Base-by-base conservation (phyloP, 1,140 invertebrate genomes). In the Drosophila pruinosa region DNA sequence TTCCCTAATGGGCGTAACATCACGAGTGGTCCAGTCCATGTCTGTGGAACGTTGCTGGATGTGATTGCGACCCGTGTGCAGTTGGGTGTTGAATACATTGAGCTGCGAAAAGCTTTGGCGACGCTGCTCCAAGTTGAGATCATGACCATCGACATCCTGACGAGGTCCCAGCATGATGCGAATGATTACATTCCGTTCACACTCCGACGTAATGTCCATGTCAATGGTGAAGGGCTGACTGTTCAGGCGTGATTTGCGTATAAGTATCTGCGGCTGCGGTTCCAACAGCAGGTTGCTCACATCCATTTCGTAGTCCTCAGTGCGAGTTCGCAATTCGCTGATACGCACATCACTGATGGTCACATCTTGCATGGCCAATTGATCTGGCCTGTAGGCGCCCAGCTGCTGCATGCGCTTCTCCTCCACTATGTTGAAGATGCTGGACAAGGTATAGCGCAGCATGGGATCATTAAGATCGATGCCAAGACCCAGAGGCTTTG, bases 1-100 rank as follows among this genome's bases (percentile, higher is more conserved):
- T 21, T 93, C 91, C 22, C 91, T 83, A 57, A 93, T 92, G 3
- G 94, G 93, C 17, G 94, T 93, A 48, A 92, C 94, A 77, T 96
- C 95, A 4, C 92, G 92, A 38, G 93, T 93, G 54, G 93, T 94
- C 72, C 92, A 92, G 54, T 92, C 92, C 65, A 94, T 94, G 22
- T 96, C 93, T 1, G 92, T 92, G 1, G 95, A 96, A 43, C 93
- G 92, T 19, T 95, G 93, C 26, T 92, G 91, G 41, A 96, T 93
- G 38, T 93, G 91, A 85, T 95, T 96, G 64, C 94, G 92, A 39
- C 95, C 95, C 21, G 93, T 79, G 10, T 91, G 89, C 38, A 96
- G 88, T 57, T 94, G 92, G 65, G 93, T 92, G 26, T 93, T 80
- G 90, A 95, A 95, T 80, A 93, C 94, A 69, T 96, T 95, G 19